phyloP scores from a whole-genome alignment of 1,140 invertebrate species.

The Proales similis region DNA sequence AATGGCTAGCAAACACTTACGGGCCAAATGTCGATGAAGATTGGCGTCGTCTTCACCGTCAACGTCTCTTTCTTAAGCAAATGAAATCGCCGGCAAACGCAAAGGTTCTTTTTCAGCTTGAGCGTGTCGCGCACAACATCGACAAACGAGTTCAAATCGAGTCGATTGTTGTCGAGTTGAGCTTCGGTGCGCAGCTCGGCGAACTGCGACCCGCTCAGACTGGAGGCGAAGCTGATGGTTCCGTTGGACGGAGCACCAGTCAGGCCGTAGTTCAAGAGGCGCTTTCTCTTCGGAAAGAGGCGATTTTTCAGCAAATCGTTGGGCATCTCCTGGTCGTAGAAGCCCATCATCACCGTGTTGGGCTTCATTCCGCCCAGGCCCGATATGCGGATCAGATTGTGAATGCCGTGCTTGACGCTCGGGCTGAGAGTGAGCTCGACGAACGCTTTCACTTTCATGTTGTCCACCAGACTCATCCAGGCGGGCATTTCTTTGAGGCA shows the following conservation, averaged over 20 bases:
- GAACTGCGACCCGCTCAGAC: neutral
- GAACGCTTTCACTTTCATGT: constrained; percentile 89
- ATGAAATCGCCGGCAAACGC: constrained; percentile 46
- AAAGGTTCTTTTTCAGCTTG: constrained; percentile 86
- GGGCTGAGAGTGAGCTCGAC: constrained; percentile 82
- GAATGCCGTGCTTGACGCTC: constrained; percentile 75
- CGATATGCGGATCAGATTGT: constrained; percentile 80
- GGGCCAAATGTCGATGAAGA: constrained; percentile 93
- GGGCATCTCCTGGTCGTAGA: constrained; percentile 59
- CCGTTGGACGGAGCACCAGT: neutral
- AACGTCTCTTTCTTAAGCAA: constrained; percentile 33
- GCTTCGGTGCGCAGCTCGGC: constrained; percentile 17
- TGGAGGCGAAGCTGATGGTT: neutral
- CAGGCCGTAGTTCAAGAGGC: constrained; percentile 9
- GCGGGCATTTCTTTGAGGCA: constrained; percentile 68
- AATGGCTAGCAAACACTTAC: constrained; percentile 74
- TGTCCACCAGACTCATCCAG: constrained; percentile 79
- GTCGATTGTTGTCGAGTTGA: constrained; percentile 40
- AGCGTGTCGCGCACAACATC: constrained; percentile 73
- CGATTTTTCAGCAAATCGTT: constrained; percentile 37
- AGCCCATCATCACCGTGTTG: constrained; percentile 79
- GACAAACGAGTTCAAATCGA: constrained; percentile 67
- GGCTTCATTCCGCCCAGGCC: constrained; percentile 98
- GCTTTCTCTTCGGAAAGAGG: neutral
- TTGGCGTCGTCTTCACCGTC: constrained; percentile 53